Base-by-base conservation (phyloP, 2,797 vertebrate genomes). In the Phataginus tetradactyla region DNA sequence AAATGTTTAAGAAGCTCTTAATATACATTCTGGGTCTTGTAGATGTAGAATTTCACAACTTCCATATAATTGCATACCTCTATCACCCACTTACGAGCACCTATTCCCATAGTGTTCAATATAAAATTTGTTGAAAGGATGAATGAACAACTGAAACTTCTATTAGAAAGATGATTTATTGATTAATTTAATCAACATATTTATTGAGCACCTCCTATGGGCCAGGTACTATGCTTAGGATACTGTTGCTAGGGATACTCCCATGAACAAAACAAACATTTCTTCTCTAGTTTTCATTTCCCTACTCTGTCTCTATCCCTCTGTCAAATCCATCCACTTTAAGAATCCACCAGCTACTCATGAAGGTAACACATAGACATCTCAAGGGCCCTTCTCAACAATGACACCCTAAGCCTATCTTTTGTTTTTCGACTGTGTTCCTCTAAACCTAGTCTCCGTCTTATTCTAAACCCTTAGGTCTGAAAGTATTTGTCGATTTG, bases 21-120 rank as follows among this genome's bases (percentile, higher is more conserved):
- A 53, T 12, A 77, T 29, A 85, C 13, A 63, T 59, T 17, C 45
- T 49, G 20, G 66, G 51, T 78, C 75, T 27, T 21, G 74, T 27
- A 91, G 81, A 80, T 14, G 17, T 68, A 27, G 27, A 80, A 93
- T 91, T 93, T 91, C 81, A 84, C 83, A 77, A 72, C 27, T 63
- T 85, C 45, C 49, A 68, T 27, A 85, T 53, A 63, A 51, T 64
- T 1, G 0, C n/a, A 21, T 10, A 23, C 53, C 42, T 34, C 53
- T 0, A 12, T 53, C 39, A 37, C 18, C 17, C 42, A 49, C 11
- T 51, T 81, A 64, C 0, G 7, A 92, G 37, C 32, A 27, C 63
- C 32, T 39, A 25, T 5, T 55, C 21, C 51, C 15, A 25, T 64
- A 25, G 51, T 32, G 15, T 4, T 88, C 55, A 59, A 21, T 49